Conservation (phyloP, 2,797 vertebrate species). For the Ptychobarbus kaznakovi region DNA sequence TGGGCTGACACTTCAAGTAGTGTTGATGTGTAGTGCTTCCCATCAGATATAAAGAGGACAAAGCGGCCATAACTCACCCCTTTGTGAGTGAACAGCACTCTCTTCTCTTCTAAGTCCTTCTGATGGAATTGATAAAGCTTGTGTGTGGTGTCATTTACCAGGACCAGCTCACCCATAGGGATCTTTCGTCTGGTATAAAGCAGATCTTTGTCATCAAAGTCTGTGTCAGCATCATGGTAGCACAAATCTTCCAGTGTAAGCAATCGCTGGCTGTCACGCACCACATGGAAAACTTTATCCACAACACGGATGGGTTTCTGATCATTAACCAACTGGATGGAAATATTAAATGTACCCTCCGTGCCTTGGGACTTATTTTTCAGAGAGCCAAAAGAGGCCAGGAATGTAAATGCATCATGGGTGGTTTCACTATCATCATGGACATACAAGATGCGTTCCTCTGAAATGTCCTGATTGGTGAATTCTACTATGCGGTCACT, state of each 20-base stretch:
- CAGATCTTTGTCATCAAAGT: slow-evolving; percentile 87
- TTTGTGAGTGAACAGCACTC: slow-evolving; percentile 83
- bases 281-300: slow-evolving; percentile 85
- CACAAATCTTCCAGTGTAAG: slow-evolving; percentile 84
- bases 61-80: slow-evolving; percentile 86
- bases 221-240: slow-evolving; percentile 86
- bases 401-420: slow-evolving; percentile 81
- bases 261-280: slow-evolving; percentile 81
- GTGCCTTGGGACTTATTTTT: slow-evolving; percentile 54
- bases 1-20: slow-evolving; percentile 87
- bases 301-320: slow-evolving; percentile 86
- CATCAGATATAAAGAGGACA: slow-evolving; percentile 89
- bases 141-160: slow-evolving; percentile 76
- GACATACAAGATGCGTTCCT: slow-evolving; percentile 82
- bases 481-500: slow-evolving; percentile 78
- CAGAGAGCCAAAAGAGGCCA: slow-evolving; percentile 65
- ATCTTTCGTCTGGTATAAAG: slow-evolving; percentile 87
- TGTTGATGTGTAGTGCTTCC: slow-evolving; percentile 85
- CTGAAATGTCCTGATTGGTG: slow-evolving; percentile 82
- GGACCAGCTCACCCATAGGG: slow-evolving; percentile 88
- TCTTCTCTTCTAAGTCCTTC: slow-evolving; percentile 82
- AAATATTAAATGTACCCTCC: slow-evolving; percentile 81
- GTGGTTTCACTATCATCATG: slow-evolving; percentile 89
- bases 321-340: slow-evolving; percentile 87
- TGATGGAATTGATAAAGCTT: slow-evolving; percentile 90